Conservation (phyloP, 2,113 vertebrate species). For the Todiramphus saurophagus region DNA sequence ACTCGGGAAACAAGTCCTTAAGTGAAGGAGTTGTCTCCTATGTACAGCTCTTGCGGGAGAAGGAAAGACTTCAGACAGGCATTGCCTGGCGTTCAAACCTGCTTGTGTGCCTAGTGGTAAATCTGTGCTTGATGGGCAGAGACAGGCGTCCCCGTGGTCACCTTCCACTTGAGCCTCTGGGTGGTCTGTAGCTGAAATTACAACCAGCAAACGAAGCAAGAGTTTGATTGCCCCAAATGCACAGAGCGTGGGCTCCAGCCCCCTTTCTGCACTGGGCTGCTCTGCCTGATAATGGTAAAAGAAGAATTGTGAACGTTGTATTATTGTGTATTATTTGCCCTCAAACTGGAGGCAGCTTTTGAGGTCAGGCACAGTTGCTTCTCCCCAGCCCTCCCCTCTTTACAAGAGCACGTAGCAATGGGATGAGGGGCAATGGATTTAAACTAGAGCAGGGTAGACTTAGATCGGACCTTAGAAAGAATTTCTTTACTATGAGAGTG, state of each 20-base stretch:
- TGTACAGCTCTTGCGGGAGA: neutral
- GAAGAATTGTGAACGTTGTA: neutral
- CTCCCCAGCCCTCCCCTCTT: neutral
- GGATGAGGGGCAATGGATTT: no score
- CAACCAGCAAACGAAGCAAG: neutral
- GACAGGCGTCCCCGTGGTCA: neutral
- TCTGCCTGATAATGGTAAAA: neutral
- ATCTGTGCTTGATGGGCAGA: slow-evolving; percentile 5
- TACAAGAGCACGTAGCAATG: no score
- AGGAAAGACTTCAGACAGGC: neutral
- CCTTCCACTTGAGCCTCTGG: neutral
- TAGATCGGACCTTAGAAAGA: no score
- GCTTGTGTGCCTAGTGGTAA: slow-evolving; percentile 13
- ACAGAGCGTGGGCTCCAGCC: neutral
- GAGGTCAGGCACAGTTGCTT: neutral
- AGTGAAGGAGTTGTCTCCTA: neutral
- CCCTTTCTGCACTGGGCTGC: neutral
- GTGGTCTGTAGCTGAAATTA: neutral
- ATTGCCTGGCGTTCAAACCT: slow-evolving; percentile 13
- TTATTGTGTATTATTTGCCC: neutral
- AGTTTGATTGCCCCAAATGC: neutral
- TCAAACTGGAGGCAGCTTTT: neutral
- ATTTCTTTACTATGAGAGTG: no score
- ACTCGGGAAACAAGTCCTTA: neutral
- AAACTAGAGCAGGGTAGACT: no score